phyloP scores from a whole-genome alignment of 1,140 invertebrate genomes.

The Paralvinella palmiformis region DNA sequence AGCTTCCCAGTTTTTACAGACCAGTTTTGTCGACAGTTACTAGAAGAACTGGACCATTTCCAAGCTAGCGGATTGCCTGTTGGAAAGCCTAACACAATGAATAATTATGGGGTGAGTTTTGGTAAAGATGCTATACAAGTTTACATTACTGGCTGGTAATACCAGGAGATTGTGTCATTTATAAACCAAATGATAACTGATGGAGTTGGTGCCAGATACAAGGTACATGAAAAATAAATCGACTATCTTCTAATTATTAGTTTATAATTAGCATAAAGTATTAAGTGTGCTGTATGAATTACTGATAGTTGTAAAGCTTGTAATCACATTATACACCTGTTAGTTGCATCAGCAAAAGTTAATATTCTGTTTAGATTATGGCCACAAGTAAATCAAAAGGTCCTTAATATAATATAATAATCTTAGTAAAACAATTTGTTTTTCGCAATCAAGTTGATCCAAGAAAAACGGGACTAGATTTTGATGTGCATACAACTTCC shows the following conservation, averaged over 20 bases:
- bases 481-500: too few species aligned
- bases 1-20: slow-evolving; percentile 48
- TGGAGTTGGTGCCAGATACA: not conserved
- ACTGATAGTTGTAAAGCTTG: too few species aligned
- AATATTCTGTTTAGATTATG: too few species aligned
- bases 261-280: not conserved
- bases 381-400: too few species aligned
- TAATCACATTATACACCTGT: too few species aligned
- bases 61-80: slow-evolving; percentile 46
- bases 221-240: not conserved
- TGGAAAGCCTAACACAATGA: slow-evolving; percentile 53
- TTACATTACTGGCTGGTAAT: not conserved
- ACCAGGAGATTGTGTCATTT: not conserved
- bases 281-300: not conserved
- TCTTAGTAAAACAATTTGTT: too few species aligned
- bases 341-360: too few species aligned
- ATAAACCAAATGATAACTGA: not conserved
- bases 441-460: too few species aligned
- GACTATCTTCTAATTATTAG: not conserved
- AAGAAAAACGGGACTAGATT: too few species aligned
- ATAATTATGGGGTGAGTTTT: slow-evolving; percentile 49
- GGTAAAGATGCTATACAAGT: not conserved
- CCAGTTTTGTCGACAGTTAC: slow-evolving; percentile 45
- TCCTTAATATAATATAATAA: too few species aligned
- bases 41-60: slow-evolving; percentile 49